These are phyloP conservation scores for Tenthredo scrophulariae DNA, from an alignment of 2,888 invertebrate genomes.

Conservation along the genomic window DNA sequence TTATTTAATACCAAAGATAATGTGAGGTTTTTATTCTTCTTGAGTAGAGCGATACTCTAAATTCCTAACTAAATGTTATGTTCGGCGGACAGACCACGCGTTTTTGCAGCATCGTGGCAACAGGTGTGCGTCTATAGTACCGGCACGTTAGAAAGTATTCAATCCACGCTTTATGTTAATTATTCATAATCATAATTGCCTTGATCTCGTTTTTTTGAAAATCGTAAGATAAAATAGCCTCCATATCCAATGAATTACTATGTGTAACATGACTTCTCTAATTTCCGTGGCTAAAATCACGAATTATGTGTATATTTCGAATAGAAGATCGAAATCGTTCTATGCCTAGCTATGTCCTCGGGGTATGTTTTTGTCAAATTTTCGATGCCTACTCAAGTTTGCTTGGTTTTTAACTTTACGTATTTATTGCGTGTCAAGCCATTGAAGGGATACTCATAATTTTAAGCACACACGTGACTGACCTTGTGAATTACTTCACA, in stretches of 20 bases:
- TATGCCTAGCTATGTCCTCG: background rate
- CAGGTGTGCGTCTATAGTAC: constrained; percentile 33
- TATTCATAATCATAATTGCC: background rate
- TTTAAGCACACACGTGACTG: background rate
- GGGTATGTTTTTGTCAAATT: background rate
- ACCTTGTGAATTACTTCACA: constrained; percentile 11
- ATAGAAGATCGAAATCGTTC: background rate
- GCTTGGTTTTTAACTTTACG: background rate
- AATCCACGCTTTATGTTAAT: background rate
- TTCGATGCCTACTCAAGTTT: background rate
- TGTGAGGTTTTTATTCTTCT: background rate
- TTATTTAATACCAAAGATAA: background rate
- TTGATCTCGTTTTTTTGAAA: background rate
- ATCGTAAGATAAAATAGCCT: background rate
- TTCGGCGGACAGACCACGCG: constrained; percentile 21
- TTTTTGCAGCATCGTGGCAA: constrained; percentile 34
- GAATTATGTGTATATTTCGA: background rate
- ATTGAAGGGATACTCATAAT: background rate
- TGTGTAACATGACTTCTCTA: background rate
- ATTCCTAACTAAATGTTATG: background rate
- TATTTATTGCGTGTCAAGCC: background rate
- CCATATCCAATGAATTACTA: background rate
- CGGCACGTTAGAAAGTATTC: constrained; percentile 31
- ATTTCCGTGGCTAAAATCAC: background rate
- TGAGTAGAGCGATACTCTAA: background rate